phyloP scores from a whole-genome alignment of 2,797 vertebrate species.

The Manis crassicaudata region DNA sequence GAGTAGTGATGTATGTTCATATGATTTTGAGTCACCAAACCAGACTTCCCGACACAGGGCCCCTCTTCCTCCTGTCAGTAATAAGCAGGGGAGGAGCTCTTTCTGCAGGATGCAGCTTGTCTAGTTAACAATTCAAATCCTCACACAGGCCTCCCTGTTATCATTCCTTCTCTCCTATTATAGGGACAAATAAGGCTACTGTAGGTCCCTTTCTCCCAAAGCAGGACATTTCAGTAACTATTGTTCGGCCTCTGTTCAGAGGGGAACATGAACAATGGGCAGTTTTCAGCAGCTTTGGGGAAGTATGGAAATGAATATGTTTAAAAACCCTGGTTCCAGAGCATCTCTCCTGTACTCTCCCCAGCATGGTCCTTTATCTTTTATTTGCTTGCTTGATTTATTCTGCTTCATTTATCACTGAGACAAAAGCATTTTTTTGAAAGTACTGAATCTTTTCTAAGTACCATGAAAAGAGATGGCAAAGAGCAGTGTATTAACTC shows the following conservation, averaged over 20 bases:
- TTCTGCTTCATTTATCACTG: constrained; percentile 41
- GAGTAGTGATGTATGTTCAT: neutral
- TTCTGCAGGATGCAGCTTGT: neutral
- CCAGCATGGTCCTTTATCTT: neutral
- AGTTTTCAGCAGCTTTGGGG: neutral
- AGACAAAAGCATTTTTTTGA: constrained; percentile 32
- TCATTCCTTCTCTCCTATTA: neutral
- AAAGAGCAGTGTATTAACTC: neutral
- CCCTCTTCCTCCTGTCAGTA: neutral
- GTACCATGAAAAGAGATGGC: constrained; percentile 1
- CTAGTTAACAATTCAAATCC: neutral
- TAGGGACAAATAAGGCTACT: neutral
- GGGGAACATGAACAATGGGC: neutral
- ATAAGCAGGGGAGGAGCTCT: neutral
- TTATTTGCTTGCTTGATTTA: constrained; percentile 22
- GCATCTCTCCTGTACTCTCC: neutral
- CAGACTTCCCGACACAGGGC: neutral
- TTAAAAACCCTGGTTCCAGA: constrained; percentile 1
- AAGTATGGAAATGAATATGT: neutral
- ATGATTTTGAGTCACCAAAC: neutral
- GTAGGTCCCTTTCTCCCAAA: neutral
- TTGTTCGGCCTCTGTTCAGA: neutral
- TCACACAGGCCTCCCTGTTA: neutral
- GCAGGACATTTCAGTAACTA: neutral
- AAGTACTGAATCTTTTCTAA: neutral